Evolutionary conservation across 1,140 invertebrate species (phyloP).

Genomic region (Proctacanthus coquilletti): DNA sequence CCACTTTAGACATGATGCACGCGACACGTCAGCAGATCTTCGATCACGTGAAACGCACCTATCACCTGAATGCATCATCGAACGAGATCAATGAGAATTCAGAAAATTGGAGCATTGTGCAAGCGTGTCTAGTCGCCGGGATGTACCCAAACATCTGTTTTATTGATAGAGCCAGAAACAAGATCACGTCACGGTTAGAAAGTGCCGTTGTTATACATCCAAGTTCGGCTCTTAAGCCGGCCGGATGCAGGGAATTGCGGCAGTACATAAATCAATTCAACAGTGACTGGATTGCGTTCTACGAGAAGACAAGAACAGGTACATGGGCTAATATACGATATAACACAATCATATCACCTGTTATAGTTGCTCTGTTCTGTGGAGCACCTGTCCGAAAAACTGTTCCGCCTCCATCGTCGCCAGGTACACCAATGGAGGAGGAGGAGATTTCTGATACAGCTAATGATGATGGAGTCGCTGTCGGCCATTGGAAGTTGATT

Average conservation of each 20-base stretch:
- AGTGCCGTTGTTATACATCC: conserved; percentile 59
- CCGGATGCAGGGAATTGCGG: conserved; percentile 19
- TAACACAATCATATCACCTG: conserved; percentile 59
- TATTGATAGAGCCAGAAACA: conserved; percentile 27
- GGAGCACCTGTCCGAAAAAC: too few species aligned
- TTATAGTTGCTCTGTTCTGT: conserved; percentile 63
- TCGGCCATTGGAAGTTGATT: too few species aligned
- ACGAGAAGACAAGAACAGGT: conserved; percentile 58
- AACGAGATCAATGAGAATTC: conserved; percentile 63
- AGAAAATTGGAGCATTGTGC: conserved; percentile 81
- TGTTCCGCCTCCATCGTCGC: too few species aligned
- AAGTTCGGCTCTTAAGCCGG: conserved; percentile 43
- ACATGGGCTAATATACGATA: conserved; percentile 49
- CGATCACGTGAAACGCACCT: too few species aligned
- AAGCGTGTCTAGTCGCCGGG: conserved; percentile 73
- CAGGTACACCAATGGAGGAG: too few species aligned
- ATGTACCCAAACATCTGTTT: conserved; percentile 77
- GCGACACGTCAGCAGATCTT: conserved; percentile 30
- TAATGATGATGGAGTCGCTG: too few species aligned
- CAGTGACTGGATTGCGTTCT: conserved; percentile 69
- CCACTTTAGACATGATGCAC: conserved; percentile 77
- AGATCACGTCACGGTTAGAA: conserved; percentile 43
- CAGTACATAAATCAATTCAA: conserved; percentile 37
- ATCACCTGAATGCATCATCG: conserved; percentile 7
- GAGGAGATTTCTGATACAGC: too few species aligned